phyloP scores from a whole-genome alignment of 2,888 invertebrate genomes.

The Drosophila leonis region DNA sequence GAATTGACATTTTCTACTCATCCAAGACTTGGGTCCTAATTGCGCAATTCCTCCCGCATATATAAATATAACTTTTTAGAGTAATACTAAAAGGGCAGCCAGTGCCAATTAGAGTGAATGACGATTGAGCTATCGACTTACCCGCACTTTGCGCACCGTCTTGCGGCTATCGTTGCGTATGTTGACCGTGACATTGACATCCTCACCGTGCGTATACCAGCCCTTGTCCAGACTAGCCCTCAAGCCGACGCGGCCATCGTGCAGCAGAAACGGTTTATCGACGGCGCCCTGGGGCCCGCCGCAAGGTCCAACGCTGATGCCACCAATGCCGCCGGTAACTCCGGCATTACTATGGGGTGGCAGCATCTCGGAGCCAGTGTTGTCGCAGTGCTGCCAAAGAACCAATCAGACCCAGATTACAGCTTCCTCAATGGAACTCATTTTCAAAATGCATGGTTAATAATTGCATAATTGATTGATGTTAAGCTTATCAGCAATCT shows the following conservation, averaged over 20 bases:
- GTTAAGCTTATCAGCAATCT: neutral
- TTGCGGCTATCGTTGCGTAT: constrained; percentile 93
- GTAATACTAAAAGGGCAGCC: neutral
- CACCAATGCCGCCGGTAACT: constrained; percentile 66
- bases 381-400: constrained; percentile 63
- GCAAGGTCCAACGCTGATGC: constrained; percentile 69
- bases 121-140: constrained; percentile 83
- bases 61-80: neutral
- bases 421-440: neutral
- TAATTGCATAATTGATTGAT: constrained; percentile 21
- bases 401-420: neutral
- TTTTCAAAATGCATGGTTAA: neutral
- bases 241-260: constrained; percentile 92
- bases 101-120: neutral
- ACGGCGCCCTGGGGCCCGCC: constrained; percentile 90
- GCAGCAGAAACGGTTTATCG: constrained; percentile 94
- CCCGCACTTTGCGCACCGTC: constrained; percentile 93
- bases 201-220: constrained; percentile 93
- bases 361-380: constrained; percentile 51
- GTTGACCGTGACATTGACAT: constrained; percentile 90
- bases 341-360: constrained; percentile 67
- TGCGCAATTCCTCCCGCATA: neutral
- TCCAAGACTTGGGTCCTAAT: neutral
- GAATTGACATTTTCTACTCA: neutral
- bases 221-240: constrained; percentile 93